Conservation (phyloP, 2,797 vertebrate genomes). For the Oreonectes daqikongensis region DNA sequence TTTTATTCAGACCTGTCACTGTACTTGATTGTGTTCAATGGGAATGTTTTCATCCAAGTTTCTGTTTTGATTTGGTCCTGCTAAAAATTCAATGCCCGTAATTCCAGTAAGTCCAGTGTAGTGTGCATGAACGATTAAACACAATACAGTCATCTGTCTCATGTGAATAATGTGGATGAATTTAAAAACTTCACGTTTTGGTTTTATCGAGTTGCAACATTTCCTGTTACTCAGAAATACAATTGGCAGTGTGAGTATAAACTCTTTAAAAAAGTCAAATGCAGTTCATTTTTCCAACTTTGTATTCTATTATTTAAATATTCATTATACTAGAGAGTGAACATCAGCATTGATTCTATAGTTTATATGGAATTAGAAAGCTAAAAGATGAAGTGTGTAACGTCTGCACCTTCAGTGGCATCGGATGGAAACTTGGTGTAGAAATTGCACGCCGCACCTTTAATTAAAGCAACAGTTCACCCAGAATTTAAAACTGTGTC, state of each 20-base stretch:
- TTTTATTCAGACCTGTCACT: conserved; percentile 16
- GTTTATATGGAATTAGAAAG: not conserved
- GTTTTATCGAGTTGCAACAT: conserved; percentile 41
- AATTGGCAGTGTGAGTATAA: conserved; percentile 56
- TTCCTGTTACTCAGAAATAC: conserved; percentile 28
- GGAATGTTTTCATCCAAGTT: not conserved
- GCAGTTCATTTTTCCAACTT: conserved; percentile 14
- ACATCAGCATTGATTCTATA: conserved; percentile 11
- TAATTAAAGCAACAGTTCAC: conserved; percentile 1
- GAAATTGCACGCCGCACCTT: conserved; percentile 4
- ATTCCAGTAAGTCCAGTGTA: not conserved
- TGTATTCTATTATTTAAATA: conserved; percentile 33
- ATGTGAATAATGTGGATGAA: not conserved
- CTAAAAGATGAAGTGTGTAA: not conserved
- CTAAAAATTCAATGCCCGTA: not conserved
- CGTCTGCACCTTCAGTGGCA: not conserved
- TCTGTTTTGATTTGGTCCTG: conserved; percentile 37
- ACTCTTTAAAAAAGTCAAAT: conserved; percentile 31
- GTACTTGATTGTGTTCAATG: not conserved
- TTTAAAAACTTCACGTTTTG: conserved; percentile 30
- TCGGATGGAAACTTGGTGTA: not conserved
- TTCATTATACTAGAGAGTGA: conserved; percentile 20
- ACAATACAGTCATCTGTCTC: not conserved
- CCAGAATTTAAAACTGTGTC: not conserved
- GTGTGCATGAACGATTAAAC: not conserved